Evolutionary conservation across 35 echinoderm and acorn worm genomes (phyloP).

Genomic region (Chiridota heheva): DNA sequence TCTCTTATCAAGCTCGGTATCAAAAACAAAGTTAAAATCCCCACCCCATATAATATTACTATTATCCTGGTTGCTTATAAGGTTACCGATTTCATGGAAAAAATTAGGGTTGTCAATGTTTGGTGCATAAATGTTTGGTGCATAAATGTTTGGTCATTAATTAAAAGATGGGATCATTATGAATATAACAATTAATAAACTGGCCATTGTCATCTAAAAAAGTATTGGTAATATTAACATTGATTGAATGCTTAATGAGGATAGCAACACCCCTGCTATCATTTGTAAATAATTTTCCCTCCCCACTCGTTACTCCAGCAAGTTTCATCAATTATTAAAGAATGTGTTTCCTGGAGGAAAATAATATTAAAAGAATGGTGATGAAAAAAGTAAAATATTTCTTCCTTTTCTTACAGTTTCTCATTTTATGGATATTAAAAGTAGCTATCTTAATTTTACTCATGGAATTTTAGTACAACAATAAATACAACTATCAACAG

Average conservation of each 20-base stretch:
- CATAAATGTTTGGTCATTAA: no score
- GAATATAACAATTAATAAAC: neutral
- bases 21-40: no score
- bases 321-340: neutral
- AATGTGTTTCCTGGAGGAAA: conserved; percentile 11
- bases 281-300: neutral
- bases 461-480: no score
- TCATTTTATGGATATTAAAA: no score
- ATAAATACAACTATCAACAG: no score
- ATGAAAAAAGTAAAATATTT: conserved; percentile 1
- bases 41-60: no score
- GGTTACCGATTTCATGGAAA: no score
- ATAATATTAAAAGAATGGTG: neutral
- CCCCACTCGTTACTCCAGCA: conserved; percentile 2
- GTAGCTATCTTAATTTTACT: no score
- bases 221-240: neutral
- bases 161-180: neutral
- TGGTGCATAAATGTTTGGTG: neutral
- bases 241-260: neutral
- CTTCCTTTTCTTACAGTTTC: no score
- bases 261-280: neutral
- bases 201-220: neutral
- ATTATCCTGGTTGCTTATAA: no score
- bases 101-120: neutral
- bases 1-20: no score